Evolutionary conservation across 1,140 invertebrate genomes (phyloP), one percentile per base, ranked within the genome.

Genomic region (Psilanteris sp.): DNA sequence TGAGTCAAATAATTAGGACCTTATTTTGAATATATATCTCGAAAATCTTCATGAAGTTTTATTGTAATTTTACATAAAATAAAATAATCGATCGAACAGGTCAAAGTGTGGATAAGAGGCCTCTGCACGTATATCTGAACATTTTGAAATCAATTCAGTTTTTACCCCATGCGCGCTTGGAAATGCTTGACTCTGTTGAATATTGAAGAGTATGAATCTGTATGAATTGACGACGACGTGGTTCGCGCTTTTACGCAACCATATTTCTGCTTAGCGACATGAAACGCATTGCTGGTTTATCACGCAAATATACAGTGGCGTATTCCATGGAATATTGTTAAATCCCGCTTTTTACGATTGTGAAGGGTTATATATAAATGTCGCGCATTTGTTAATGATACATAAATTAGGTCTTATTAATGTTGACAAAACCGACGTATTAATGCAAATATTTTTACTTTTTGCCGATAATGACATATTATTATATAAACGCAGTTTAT

Each of bases 161-260:
- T 55, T 41, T 41, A 22, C 31, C 10, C 15, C 31, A n/a, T 18
- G 22, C 22, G n/a, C 13, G 9, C n/a, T 41, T 13, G 26, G 2
- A 29, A 55, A 37, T 41, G 22, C 13, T 20, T 26, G 16, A 11
- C 18, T 13, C 11, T 16, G 29, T 20, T 43, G 52, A 43, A 57
- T 43, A 43, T 36, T 10, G 22, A 13, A 34, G 13, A 50, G 31
- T 7, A 26, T 8, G 44, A 32, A 46, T 55, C 36, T 29, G 34
- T 20, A 13, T 24, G 13, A 39, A 31, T 43, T 24, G 27, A 32
- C 16, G 24, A 55, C 34, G 50, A 57, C 13, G 37, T 57, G 26
- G 16, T 44, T 61, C 31, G 9, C 22, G 31, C 15, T 48, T 62
- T 62, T 62, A 61, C 41, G 32, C 57, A 48, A 50, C 57, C 22